Base-by-base conservation (phyloP, 2,888 invertebrate genomes). In the Polydrusus pterygomalis region DNA sequence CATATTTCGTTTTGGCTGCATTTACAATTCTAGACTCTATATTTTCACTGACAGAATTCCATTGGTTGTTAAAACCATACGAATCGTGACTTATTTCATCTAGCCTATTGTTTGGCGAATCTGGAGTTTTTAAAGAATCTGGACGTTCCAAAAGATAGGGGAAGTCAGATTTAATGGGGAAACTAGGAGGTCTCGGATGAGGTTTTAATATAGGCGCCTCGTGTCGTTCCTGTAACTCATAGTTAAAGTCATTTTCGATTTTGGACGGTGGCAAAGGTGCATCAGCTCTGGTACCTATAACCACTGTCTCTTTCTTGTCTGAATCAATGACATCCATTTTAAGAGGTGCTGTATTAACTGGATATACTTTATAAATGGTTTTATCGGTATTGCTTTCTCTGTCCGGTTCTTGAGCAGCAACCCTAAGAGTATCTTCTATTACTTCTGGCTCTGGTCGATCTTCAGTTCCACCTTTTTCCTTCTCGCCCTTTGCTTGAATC, bases 81-180 rank as follows among this genome's bases (percentile, higher is more conserved):
- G 45, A 79, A 47, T 87, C 87, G 30, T 83, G 86, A 20, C 7
- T 40, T 1, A 88, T 86, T 13, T 89, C 88, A 10, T 88, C 79
- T 9, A 84, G 83, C n/a, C 83, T 83, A 45, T 47, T 82, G 13
- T 87, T 77, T 1, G 88, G 87, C n/a, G 86, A 86, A 74, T 88
- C 88, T 3, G 85, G 83, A 11, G 85, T 80, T 11, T 79, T 83
- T 1, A 89, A 86, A 0, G 89, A 87, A 83, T 91, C 90, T 0
- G 92, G 92, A 72, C 90, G 89, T 81, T 92, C 91, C 17, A 93
- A 85, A 0, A 90, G 90, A 85, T 93, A 93, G 0, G 93, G 93
- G 78, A 93, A 93, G 79, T 92, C 90, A 0, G 90, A 89, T 81
- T 90, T 91, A 2, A 89, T 82, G 0, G 87, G 86, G 38, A 86